Conservation (phyloP, 2,888 invertebrate species). For the Netelia virgata region DNA sequence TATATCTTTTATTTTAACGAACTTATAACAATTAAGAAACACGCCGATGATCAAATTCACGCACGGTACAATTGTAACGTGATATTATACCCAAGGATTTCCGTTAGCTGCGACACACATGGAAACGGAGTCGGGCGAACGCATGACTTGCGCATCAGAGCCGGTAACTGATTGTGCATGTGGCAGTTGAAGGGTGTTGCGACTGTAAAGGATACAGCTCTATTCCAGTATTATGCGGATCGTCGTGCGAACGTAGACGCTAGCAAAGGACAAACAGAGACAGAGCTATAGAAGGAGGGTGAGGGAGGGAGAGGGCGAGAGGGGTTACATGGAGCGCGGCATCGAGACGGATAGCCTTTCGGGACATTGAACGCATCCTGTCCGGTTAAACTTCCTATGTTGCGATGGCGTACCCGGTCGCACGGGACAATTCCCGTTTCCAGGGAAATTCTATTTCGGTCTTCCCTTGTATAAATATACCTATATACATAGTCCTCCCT, state of each 20-base stretch:
- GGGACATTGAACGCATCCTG: slow-evolving; percentile 81
- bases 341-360: slow-evolving; percentile 82
- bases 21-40: no score
- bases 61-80: slow-evolving; percentile 1
- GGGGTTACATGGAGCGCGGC: slow-evolving; percentile 67
- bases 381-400: slow-evolving; percentile 79
- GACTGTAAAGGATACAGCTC: slow-evolving; percentile 52
- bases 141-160: slow-evolving; percentile 34
- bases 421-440: slow-evolving; percentile 53
- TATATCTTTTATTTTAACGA: no score
- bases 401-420: slow-evolving; percentile 69
- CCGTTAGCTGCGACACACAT: slow-evolving; percentile 4
- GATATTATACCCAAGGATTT: slow-evolving; percentile 13
- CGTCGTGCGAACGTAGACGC: slow-evolving; percentile 52
- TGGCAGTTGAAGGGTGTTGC: slow-evolving; percentile 31
- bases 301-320: slow-evolving; percentile 17
- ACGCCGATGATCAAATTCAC: slow-evolving; percentile 12
- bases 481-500: slow-evolving; percentile 1
- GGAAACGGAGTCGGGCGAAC: slow-evolving; percentile 19
- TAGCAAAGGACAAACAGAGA: slow-evolving; percentile 33
- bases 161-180: slow-evolving; percentile 49
- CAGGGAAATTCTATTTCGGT: slow-evolving; percentile 64
- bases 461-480: not conserved
- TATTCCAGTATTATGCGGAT: slow-evolving; percentile 61
- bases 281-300: slow-evolving; percentile 4